phyloP scores from a whole-genome alignment of 2,113 vertebrate species.

The Crocuta crocuta region DNA sequence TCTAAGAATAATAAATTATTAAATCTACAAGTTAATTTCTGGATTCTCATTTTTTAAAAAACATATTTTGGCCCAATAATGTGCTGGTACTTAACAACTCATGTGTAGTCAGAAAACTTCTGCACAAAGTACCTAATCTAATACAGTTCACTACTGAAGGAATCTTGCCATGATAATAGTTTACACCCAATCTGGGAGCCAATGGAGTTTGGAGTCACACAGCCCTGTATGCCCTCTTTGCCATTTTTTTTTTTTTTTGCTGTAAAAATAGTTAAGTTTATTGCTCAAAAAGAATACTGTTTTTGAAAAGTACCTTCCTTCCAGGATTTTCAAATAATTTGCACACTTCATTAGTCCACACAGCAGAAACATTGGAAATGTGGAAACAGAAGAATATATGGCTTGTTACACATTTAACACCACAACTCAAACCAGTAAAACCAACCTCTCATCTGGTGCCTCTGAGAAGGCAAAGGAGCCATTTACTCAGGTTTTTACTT shows the following conservation, averaged over 20 bases:
- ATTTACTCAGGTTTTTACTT: background rate
- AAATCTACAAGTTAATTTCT: slow-evolving; percentile 18
- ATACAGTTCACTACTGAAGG: background rate
- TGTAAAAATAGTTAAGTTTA: slow-evolving; percentile 77
- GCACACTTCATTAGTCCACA: slow-evolving; percentile 49
- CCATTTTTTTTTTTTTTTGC: background rate
- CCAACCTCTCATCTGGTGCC: background rate
- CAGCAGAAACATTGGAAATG: slow-evolving; percentile 42
- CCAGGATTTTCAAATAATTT: slow-evolving; percentile 54
- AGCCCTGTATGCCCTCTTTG: background rate
- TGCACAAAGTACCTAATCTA: slow-evolving; percentile 25
- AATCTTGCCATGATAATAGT: slow-evolving; percentile 5
- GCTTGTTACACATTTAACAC: slow-evolving; percentile 43
- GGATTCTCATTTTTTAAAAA: background rate
- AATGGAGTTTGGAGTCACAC: background rate
- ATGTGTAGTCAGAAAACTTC: slow-evolving; percentile 2
- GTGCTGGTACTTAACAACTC: background rate
- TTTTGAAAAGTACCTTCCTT: slow-evolving; percentile 60
- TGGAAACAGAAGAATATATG: slow-evolving; percentile 12
- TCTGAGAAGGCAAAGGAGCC: slow-evolving; percentile 1
- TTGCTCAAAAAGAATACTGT: slow-evolving; percentile 63
- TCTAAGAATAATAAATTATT: slow-evolving; percentile 52
- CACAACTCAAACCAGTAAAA: background rate
- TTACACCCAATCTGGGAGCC: background rate
- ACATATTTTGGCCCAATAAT: background rate